These are phyloP conservation scores for Grallaria varia DNA, from an alignment of 2,113 vertebrate genomes.

Conservation along the genomic window DNA sequence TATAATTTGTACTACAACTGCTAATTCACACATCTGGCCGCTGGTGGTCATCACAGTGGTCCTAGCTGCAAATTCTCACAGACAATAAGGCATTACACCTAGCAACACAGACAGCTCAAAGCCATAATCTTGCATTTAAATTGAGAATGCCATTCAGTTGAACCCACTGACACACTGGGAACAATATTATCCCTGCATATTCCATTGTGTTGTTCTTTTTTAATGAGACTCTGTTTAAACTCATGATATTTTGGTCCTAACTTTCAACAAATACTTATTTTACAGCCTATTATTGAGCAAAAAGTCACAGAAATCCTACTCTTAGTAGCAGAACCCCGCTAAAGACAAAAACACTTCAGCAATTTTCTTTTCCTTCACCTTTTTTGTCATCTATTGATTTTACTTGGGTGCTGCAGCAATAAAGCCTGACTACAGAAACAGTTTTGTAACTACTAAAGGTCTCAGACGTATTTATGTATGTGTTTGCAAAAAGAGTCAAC, in stretches of 20 bases:
- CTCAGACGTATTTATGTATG: not conserved
- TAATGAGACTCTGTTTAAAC: not conserved
- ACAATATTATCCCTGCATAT: not conserved
- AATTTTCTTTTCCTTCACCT: not conserved
- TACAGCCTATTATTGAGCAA: not conserved
- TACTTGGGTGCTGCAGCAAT: not conserved
- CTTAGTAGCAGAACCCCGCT: not conserved
- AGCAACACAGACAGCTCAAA: not conserved
- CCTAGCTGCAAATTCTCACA: not conserved
- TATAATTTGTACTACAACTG: not conserved
- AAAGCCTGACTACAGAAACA: not conserved
- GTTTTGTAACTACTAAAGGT: not conserved
- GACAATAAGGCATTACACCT: not conserved
- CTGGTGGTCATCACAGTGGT: not conserved
- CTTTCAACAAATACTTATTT: not conserved
- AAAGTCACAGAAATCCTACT: not conserved
- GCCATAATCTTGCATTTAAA: not conserved
- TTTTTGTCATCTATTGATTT: not conserved
- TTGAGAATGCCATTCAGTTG: not conserved
- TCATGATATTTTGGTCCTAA: not conserved
- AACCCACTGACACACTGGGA: not conserved
- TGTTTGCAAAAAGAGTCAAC: not conserved
- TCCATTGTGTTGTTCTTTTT: not conserved
- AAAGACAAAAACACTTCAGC: not conserved
- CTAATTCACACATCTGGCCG: not conserved